Percentiles rank a stretch among this genome's conserved stretches.
These are phyloP conservation scores for Branchellion lobata DNA, from an alignment of 2,888 invertebrate species.

Conservation along the genomic window DNA sequence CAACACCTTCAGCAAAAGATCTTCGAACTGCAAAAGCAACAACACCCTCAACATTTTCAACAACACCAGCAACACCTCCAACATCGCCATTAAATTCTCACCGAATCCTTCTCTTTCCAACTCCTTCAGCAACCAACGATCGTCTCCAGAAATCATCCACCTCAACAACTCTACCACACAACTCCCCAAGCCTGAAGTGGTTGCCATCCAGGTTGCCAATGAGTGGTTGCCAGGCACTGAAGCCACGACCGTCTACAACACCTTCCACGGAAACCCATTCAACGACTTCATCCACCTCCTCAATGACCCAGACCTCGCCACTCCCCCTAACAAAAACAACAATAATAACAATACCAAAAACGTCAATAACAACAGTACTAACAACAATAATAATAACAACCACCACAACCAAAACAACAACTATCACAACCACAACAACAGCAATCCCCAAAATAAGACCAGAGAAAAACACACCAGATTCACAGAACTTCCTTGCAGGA, in stretches of 20 bases:
- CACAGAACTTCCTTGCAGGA: no score
- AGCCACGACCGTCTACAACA: slow-evolving; percentile 36
- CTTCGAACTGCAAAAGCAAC: neutral
- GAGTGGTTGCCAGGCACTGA: neutral
- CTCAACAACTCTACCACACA: neutral
- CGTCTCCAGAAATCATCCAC: slow-evolving; percentile 25
- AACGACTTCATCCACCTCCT: slow-evolving; percentile 43
- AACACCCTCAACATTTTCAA: neutral
- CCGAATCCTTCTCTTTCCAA: neutral
- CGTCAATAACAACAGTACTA: no score
- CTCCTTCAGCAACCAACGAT: slow-evolving; percentile 15
- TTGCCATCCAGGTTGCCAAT: slow-evolving; percentile 58
- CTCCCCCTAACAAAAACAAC: neutral
- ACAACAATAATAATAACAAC: no score
- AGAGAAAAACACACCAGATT: no score
- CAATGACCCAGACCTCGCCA: neutral
- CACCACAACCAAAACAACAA: no score
- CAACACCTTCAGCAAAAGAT: neutral
- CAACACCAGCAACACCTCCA: neutral
- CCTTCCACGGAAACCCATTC: slow-evolving; percentile 46
- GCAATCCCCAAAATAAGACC: neutral
- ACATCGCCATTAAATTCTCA: neutral
- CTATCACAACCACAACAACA: no score
- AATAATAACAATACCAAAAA: neutral
- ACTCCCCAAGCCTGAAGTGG: slow-evolving; percentile 59